phyloP scores from a whole-genome alignment of 1,140 invertebrate species.

The Stenopsyche tienmushanensis region DNA sequence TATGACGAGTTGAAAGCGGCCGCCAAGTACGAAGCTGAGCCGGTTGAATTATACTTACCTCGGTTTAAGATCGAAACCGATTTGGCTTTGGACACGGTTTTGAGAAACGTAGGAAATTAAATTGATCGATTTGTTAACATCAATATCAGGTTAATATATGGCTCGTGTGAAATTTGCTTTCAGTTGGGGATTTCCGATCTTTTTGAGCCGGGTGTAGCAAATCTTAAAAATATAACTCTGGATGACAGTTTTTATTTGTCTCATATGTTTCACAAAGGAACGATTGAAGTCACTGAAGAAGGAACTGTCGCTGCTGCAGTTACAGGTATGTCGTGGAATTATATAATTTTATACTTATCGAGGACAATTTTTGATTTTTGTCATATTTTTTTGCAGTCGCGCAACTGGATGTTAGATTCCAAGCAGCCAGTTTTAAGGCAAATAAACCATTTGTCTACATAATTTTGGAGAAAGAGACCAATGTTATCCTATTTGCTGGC shows the following conservation, averaged over 20 bases:
- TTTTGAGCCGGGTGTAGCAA: constrained; percentile 61
- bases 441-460: constrained; percentile 63
- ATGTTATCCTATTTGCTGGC: constrained; percentile 60
- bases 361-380: too few species aligned
- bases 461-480: constrained; percentile 62
- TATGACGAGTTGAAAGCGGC: constrained; percentile 54
- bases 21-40: constrained; percentile 54
- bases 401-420: constrained; percentile 57
- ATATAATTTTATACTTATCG: background rate
- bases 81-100: constrained; percentile 58
- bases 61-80: constrained; percentile 68
- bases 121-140: background rate
- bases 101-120: constrained; percentile 55
- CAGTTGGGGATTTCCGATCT: constrained; percentile 69
- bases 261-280: constrained; percentile 70
- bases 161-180: too few species aligned
- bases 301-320: constrained; percentile 74
- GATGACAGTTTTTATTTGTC: constrained; percentile 59
- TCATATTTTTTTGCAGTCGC: constrained; percentile 45
- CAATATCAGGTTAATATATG: background rate
- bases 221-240: constrained; percentile 50
- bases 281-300: constrained; percentile 79
- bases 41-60: constrained; percentile 67
- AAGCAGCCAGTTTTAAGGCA: constrained; percentile 56
- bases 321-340: constrained; percentile 52